These are phyloP conservation scores for Tenualosa thibaudeaui DNA, from an alignment of 2,797 vertebrate genomes.

Conservation along the genomic window DNA sequence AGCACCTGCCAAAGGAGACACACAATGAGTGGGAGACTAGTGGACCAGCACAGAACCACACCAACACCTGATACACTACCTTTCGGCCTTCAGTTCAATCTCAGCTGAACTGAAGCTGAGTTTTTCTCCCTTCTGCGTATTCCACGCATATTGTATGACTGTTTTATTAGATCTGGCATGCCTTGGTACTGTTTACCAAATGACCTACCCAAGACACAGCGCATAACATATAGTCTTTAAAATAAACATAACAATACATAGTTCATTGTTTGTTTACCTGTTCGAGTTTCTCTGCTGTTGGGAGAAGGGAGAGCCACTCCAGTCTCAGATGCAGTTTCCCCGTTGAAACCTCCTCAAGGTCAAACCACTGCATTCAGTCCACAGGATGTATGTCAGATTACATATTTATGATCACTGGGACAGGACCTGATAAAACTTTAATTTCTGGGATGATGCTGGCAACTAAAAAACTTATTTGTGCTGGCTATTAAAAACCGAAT, in stretches of 20 bases:
- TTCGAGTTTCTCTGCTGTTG: slow-evolving; percentile 82
- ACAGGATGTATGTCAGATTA: background rate
- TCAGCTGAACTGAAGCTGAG: too few relatives aligned
- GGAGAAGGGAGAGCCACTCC: slow-evolving; percentile 91
- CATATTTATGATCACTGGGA: background rate
- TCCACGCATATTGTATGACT: background rate
- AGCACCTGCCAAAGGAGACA: slow-evolving; percentile 76
- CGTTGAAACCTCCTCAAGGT: slow-evolving; percentile 87
- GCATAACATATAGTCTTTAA: too few relatives aligned
- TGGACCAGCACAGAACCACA: background rate
- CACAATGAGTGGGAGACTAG: background rate
- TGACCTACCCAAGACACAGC: background rate
- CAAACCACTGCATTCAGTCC: slow-evolving; percentile 84
- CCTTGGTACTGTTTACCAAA: background rate
- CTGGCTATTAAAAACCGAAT: background rate
- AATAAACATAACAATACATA: background rate
- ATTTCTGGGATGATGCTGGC: background rate
- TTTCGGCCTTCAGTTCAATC: background rate
- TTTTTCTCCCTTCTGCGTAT: too few relatives aligned
- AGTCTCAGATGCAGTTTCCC: slow-evolving; percentile 94
- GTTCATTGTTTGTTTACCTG: slow-evolving; percentile 77
- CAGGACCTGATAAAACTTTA: background rate
- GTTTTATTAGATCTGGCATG: background rate
- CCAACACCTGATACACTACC: background rate
- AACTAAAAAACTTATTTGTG: background rate